phyloP scores from a whole-genome alignment of 2,113 vertebrate genomes.

The Erpornis zantholeuca region DNA sequence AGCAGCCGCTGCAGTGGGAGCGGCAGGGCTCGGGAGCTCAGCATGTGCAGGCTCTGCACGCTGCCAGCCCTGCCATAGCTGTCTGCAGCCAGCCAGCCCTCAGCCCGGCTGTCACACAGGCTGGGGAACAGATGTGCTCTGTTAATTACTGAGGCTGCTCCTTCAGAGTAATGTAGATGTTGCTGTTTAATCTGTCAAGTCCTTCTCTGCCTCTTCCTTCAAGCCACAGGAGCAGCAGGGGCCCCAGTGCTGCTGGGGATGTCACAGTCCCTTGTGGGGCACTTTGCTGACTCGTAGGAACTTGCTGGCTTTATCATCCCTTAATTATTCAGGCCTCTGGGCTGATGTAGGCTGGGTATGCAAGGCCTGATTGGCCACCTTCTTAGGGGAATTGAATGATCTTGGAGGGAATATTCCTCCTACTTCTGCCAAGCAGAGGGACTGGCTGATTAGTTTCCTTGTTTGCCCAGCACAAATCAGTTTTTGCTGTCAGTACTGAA shows the following conservation, averaged over 20 bases:
- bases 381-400: neutral
- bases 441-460: neutral
- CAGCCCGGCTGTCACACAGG: neutral
- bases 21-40: neutral
- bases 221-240: neutral
- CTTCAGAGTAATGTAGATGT: neutral
- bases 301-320: neutral
- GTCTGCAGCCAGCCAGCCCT: neutral
- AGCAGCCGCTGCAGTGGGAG: neutral
- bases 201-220: neutral
- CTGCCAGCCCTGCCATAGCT: neutral
- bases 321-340: neutral
- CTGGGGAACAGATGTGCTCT: neutral
- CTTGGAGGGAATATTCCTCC: neutral
- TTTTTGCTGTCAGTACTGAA: neutral
- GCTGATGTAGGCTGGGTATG: neutral
- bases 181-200: neutral
- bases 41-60: fast-evolving
- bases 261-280: neutral
- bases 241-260: neutral
- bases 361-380: neutral
- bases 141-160: neutral
- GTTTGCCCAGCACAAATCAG: neutral
- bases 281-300: neutral
- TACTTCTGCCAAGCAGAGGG: neutral